phyloP scores from a whole-genome alignment of 1,140 invertebrate species.

The Apis florea region DNA sequence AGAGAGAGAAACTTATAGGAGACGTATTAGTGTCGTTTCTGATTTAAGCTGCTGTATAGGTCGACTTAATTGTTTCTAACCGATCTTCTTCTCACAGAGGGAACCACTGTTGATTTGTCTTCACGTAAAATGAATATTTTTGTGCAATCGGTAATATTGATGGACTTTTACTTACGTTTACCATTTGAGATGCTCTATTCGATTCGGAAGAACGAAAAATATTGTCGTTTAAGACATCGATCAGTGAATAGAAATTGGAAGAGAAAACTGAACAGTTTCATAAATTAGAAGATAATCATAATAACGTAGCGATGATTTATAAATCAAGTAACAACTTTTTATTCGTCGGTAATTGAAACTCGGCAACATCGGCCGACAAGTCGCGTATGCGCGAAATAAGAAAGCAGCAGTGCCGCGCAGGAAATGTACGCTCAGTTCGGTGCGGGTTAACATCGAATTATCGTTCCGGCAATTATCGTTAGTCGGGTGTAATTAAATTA shows the following conservation, averaged over 20 bases:
- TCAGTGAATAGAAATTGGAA: background rate
- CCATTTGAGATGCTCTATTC: background rate
- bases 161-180: background rate
- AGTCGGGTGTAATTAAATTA: slow-evolving; percentile 61
- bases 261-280: background rate
- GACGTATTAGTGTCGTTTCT: slow-evolving; percentile 41
- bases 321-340: background rate
- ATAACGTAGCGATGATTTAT: slow-evolving; percentile 11
- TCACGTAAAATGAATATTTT: background rate
- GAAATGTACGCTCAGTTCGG: slow-evolving; percentile 7
- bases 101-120: background rate
- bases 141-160: background rate
- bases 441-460: slow-evolving; percentile 54
- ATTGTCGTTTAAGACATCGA: background rate
- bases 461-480: slow-evolving; percentile 50
- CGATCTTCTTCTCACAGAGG: background rate
- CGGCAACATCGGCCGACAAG: slow-evolving; percentile 13
- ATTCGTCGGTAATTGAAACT: slow-evolving; percentile 23
- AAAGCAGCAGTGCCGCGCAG: slow-evolving; percentile 2
- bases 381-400: slow-evolving; percentile 27
- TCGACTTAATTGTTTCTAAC: slow-evolving; percentile 26
- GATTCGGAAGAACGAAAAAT: background rate
- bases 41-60: slow-evolving; percentile 18
- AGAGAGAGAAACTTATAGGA: slow-evolving; percentile 50
- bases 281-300: slow-evolving; percentile 10